Base-by-base conservation (phyloP, 1,140 invertebrate genomes). In the Caenorhabditis tropicalis region DNA sequence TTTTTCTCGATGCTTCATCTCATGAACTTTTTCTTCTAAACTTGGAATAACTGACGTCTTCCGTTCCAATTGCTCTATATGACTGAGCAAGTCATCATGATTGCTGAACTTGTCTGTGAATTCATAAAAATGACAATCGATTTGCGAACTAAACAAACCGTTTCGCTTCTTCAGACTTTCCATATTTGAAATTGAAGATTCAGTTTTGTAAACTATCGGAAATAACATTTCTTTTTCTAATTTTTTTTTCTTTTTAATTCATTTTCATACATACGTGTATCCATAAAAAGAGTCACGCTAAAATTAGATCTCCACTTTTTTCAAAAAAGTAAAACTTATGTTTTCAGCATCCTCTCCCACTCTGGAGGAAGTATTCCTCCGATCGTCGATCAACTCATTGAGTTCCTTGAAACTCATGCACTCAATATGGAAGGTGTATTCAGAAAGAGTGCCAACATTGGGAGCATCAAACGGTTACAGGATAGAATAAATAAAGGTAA, bases 341-440 rank as follows among this genome's bases (percentile, higher is more conserved):
- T n/a, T 92, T 91, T 74, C 88, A 93, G 92, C 82, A 92, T 93
- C 56, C 88, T 91, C 21, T 89, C 92, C 80, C 85, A 91, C n/a
- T 91, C 93, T 84, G 91, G 91, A 79, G 90, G 91, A 31, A 89
- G 91, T 10, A 91, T 93, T 31, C 93, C 93, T 24, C 90, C 92
- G 48, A 91, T 92, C 33, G 92, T 93, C 15, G 87, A 90, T 70
- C 89, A 92, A 56, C 89, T 91, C 21, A 89, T 93, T 7, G 91
- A 91, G 46, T 93, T 91, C 87, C 87, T 93, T 24, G 90, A 91
- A 15, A 58, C 88, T 87, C 79, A 91, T 92, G 93, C 91, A n/a
- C 87, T 93, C 29, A 91, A 92, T 70, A 89, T 91, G 9, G 92
- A 93, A 86, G 93, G 93, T 16, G 91, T 93, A 51, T 93, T 93